Base-by-base conservation (phyloP, 2,113 vertebrate genomes). In the Cebus imitator region DNA sequence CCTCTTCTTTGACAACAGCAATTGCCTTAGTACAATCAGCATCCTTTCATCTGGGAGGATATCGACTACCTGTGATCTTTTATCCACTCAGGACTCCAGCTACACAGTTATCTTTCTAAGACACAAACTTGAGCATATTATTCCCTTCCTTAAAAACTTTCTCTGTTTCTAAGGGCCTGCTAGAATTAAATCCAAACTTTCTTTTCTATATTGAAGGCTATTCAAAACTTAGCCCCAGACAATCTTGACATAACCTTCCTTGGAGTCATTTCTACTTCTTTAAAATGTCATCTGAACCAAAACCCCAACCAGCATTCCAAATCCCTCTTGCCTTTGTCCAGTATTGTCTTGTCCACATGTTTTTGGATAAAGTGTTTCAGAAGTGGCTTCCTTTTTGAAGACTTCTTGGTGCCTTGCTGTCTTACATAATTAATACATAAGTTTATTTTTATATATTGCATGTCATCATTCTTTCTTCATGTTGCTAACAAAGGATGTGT, bases 321-420 rank as follows among this genome's bases (percentile, higher is more conserved):
- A 64, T 70, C 72, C 23, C 13, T 92, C 66, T 55, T 64, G 70
- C 21, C 30, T 37, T 91, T 50, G 27, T 89, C 30, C 50, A 40
- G 52, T 32, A 40, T 25, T 35, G 5, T 52, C 11, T 80, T 88
- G 50, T n/a, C 40, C 35, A 61, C 1, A n/a, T 6, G 20, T 91
- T 92, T 96, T 87, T 61, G 82, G 35, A 93, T 55, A 61, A 82
- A 96, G 93, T 78, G 45, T 4, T 73, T 83, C 12, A 70, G 52
- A 86, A 90, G 32, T 11, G 37, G 9, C 13, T 92, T 73, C 30
- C 40, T 55, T 83, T 93, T 16, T 50, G 76, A 88, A 93, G 6
- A 1, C 16, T 87, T 14, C 4, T 5, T 72, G 21, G 25, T 23
- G 11, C 2, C n/a, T 86, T 83, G 37, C 3, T 45, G 3, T 88